A percentile compares a stretch with the other conserved stretches of the same genome.
Evolutionary conservation across 2,888 invertebrate genomes (phyloP).

Genomic region (Eupithecia dodoneata): DNA sequence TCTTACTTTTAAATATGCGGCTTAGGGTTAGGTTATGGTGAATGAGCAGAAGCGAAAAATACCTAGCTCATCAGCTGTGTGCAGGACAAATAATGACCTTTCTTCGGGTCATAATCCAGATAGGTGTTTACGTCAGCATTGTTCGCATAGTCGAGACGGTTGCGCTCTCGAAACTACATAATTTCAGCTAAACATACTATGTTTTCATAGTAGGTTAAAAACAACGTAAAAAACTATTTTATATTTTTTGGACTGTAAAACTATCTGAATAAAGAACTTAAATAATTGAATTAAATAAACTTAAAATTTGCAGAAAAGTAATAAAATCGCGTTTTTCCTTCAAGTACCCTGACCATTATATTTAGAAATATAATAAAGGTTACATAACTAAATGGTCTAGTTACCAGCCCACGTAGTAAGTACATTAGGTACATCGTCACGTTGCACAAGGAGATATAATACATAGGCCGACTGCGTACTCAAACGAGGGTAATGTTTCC

Average conservation of each 20-base stretch:
- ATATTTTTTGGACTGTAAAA: too few relatives aligned
- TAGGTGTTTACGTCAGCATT: neutral
- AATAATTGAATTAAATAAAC: too few relatives aligned
- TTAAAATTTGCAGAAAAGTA: too few relatives aligned
- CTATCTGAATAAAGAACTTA: too few relatives aligned
- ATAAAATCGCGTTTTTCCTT: constrained; percentile 13
- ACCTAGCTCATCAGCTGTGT: too few relatives aligned
- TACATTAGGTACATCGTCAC: constrained; percentile 18
- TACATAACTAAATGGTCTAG: constrained; percentile 45
- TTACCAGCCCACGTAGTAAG: constrained; percentile 35
- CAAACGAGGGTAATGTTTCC: constrained; percentile 38
- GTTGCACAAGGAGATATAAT: constrained; percentile 40
- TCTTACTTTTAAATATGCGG: constrained; percentile 39
- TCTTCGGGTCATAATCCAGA: neutral
- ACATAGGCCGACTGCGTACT: constrained; percentile 21
- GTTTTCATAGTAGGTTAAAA: neutral
- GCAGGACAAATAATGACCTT: neutral
- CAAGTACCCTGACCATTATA: constrained; percentile 20
- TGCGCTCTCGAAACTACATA: neutral
- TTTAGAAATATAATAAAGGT: constrained; percentile 43
- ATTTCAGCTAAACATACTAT: neutral
- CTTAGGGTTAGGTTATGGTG: constrained; percentile 9
- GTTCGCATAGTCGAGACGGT: neutral
- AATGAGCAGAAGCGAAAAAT: constrained; percentile 23
- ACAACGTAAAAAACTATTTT: neutral